Evolutionary conservation across 1,140 invertebrate genomes (phyloP).

Genomic region (Babylonia areolata): DNA sequence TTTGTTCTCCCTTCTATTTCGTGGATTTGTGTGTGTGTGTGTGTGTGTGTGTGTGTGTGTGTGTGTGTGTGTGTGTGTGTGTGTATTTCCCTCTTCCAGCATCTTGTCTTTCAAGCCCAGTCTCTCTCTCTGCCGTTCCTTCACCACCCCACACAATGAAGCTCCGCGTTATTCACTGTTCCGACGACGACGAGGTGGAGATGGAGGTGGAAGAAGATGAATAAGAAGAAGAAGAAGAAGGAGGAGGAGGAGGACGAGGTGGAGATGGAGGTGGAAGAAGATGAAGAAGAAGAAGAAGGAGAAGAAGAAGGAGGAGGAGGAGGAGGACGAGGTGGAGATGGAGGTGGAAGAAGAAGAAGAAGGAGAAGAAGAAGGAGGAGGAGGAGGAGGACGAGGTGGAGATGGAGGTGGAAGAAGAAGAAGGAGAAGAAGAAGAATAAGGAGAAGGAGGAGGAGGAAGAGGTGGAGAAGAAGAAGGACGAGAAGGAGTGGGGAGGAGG

Average conservation of each 20-base stretch:
- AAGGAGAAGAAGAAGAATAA: background rate
- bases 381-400: background rate
- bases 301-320: background rate
- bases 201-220: background rate
- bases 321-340: background rate
- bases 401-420: background rate
- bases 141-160: background rate
- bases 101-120: background rate
- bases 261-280: background rate
- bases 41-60: too few species aligned
- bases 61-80: too few species aligned
- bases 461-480: too few species aligned
- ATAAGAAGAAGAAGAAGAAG: background rate
- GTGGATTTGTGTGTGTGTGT: too few species aligned
- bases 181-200: background rate
- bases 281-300: background rate
- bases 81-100: too few species aligned
- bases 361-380: background rate
- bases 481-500: too few species aligned
- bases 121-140: background rate
- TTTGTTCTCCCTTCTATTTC: background rate
- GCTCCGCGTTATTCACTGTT: too few species aligned
- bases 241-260: background rate
- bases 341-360: background rate
- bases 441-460: constrained; percentile 7